Evolutionary conservation across 2,113 vertebrate genomes (phyloP).

Genomic region (Dasyprocta punctata): DNA sequence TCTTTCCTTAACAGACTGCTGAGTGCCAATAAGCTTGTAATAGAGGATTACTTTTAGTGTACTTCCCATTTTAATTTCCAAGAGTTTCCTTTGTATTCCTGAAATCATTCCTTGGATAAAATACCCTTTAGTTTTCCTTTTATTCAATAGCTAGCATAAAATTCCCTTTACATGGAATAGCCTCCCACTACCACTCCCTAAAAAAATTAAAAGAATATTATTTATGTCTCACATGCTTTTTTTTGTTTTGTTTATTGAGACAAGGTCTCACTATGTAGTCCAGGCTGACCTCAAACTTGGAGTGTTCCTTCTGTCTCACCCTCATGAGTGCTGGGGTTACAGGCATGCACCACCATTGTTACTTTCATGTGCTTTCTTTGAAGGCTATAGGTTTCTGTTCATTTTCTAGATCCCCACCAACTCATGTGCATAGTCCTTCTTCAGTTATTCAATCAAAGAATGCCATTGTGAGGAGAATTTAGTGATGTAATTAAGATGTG

Average conservation of each 20-base stretch:
- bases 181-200: not conserved
- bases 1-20: conserved; percentile 34
- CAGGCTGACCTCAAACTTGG: not conserved
- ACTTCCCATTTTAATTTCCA: conserved; percentile 13
- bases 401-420: not conserved
- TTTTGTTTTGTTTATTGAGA: not conserved
- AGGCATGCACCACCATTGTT: not conserved
- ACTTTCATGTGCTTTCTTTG: not conserved
- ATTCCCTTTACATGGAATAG: not conserved
- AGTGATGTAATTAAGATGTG: not conserved
- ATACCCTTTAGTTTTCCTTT: not conserved
- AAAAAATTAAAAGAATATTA: not conserved
- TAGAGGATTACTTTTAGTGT: not conserved
- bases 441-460: not conserved
- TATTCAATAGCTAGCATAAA: not conserved
- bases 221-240: not conserved
- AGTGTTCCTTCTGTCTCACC: not conserved
- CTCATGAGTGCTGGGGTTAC: not conserved
- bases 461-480: not conserved
- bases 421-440: not conserved
- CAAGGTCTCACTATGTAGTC: not conserved
- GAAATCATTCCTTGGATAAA: conserved; percentile 25
- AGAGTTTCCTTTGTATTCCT: conserved; percentile 5
- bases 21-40: not conserved
- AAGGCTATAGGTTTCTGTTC: not conserved